Evolutionary conservation across 2,797 vertebrate species (phyloP), one percentile per base, ranked within the genome.

Genomic region (Gallirallus australis): DNA sequence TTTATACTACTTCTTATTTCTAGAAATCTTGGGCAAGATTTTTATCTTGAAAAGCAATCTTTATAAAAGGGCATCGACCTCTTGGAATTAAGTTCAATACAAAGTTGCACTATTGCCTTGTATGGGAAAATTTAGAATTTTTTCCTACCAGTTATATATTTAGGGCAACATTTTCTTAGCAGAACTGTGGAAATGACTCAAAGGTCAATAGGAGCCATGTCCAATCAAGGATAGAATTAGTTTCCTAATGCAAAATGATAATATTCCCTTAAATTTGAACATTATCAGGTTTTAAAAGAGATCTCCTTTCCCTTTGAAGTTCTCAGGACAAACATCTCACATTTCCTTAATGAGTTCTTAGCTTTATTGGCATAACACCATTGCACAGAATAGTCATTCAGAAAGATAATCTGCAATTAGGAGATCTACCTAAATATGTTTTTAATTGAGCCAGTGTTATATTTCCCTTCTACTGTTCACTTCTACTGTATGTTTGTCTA

Each of bases 321-420:
- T 81, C 25, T 93, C 35, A 76, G 56, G 56, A 76, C 33, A 94
- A 96, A 60, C 13, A 72, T 71, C 39, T 92, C n/a, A 61, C 9
- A 56, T 79, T 90, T 89, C 42, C 40, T 75, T 94, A 52, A 82
- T 75, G 39, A 90, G 27, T 66, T 90, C 66, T 78, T 82, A 61
- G 50, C 11, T 70, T 81, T 86, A 84, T 24, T 84, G 39, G 18
- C 31, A 25, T 63, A 84, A 82, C 28, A 94, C 16, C 21, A 60
- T 60, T 61, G 35, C 28, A 50, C 3, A 65, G 63, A 78, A 91
- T 66, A 87, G 88, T 54, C 3, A 77, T 60, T 66, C 69, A 50
- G 64, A 85, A 84, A 78, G 33, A 76, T n/a, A 89, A 69, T 57
- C n/a, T 87, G 95, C 70, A 85, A 7, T 91, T 94, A 89, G 94